Conservation (phyloP, 1,140 invertebrate species). For the Chelonus insularis region DNA sequence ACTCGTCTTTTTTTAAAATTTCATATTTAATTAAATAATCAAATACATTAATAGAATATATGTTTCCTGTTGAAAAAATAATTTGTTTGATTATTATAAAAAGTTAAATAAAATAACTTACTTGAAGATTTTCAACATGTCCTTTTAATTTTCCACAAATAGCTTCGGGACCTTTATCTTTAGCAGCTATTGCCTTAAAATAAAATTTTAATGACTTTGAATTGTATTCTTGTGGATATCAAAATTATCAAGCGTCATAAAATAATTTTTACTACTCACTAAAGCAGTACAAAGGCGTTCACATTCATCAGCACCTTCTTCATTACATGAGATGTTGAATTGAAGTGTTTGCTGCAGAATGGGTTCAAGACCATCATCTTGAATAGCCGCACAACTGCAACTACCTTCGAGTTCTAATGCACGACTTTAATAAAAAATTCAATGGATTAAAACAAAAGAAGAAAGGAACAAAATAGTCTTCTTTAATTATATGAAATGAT, state of each 20-base stretch:
- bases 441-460: neutral
- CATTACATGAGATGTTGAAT: constrained; percentile 33
- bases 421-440: neutral
- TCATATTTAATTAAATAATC: too few species aligned
- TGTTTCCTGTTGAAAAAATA: too few species aligned
- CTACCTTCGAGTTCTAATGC: constrained; percentile 20
- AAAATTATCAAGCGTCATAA: neutral
- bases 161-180: constrained; percentile 32
- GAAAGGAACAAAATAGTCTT: neutral
- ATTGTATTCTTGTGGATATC: too few species aligned
- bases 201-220: too few species aligned
- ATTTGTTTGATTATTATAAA: neutral
- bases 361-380: constrained; percentile 25
- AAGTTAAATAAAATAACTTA: constrained; percentile 26
- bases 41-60: too few species aligned
- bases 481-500: neutral
- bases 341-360: constrained; percentile 35
- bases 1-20: too few species aligned
- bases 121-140: constrained; percentile 33
- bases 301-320: constrained; percentile 33
- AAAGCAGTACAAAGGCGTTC: constrained; percentile 33
- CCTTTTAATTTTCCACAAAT: constrained; percentile 37
- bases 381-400: constrained; percentile 35
- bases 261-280: constrained; percentile 25
- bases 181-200: constrained; percentile 15